Evolutionary conservation across 2,888 invertebrate species (phyloP).

Genomic region (Meteorus colon): DNA sequence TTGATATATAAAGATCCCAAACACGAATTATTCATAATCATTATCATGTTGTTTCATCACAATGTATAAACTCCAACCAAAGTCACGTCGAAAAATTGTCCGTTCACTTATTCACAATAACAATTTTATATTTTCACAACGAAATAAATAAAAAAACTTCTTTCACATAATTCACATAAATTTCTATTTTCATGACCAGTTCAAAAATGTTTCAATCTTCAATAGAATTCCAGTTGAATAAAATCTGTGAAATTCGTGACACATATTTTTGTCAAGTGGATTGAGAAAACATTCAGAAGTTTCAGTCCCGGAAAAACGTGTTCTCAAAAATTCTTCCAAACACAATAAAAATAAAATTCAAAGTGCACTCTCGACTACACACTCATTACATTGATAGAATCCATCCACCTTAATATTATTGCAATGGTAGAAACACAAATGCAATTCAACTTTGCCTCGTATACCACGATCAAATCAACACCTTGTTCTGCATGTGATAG

Average conservation of each 20-base stretch:
- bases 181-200: too few species aligned
- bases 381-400: conserved; percentile 4
- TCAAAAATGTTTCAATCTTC: too few species aligned
- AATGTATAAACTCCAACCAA: background rate
- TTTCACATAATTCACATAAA: too few species aligned
- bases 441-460: conserved; percentile 8
- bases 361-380: background rate
- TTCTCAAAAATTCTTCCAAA: too few species aligned
- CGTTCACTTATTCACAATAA: background rate
- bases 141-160: too few species aligned
- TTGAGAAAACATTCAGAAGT: too few species aligned
- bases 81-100: background rate
- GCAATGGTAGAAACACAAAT: conserved; percentile 1
- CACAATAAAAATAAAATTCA: background rate
- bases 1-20: background rate
- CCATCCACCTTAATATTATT: background rate
- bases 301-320: too few species aligned
- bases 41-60: background rate
- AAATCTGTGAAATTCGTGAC: too few species aligned
- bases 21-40: background rate
- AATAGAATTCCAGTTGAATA: too few species aligned
- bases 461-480: conserved; percentile 11
- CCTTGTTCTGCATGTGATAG: conserved; percentile 1
- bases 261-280: too few species aligned
- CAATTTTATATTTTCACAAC: background rate